These are phyloP conservation scores for Anguilla japonica DNA, from an alignment of 2,113 vertebrate species.

Conservation along the genomic window DNA sequence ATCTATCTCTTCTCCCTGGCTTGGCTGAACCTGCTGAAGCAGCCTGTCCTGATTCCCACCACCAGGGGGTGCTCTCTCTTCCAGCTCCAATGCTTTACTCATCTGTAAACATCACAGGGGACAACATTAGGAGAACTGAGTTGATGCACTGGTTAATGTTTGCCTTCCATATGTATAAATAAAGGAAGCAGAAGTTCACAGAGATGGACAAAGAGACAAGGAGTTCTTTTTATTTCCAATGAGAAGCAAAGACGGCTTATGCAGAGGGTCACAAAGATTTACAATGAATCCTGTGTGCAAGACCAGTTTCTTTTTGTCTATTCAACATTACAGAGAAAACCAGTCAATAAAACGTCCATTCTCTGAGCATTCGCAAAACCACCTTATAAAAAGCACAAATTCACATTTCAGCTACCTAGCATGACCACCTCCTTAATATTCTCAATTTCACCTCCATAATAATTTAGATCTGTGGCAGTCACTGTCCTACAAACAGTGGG, in stretches of 20 bases:
- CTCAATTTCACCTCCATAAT: background rate
- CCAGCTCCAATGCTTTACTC: slow-evolving; percentile 37
- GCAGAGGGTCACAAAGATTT: background rate
- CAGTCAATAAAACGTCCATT: background rate
- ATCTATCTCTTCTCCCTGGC: slow-evolving; percentile 34
- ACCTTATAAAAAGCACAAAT: background rate
- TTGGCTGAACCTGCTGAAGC: slow-evolving; percentile 2
- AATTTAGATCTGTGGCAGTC: background rate
- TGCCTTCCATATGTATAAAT: slow-evolving; percentile 25
- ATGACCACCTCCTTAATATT: background rate
- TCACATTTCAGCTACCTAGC: background rate
- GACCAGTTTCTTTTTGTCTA: background rate
- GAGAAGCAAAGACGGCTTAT: background rate
- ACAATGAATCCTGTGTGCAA: slow-evolving; percentile 30
- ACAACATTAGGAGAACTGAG: background rate
- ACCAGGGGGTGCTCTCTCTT: slow-evolving; percentile 57
- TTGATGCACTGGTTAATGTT: background rate
- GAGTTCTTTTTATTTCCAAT: slow-evolving; percentile 24
- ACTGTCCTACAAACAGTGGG: background rate
- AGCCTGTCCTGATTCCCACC: slow-evolving; percentile 43
- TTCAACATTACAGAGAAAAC: background rate
- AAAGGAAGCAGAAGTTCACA: background rate
- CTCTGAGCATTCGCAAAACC: background rate
- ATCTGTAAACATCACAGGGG: slow-evolving; percentile 16
- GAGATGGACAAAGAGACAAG: slow-evolving; percentile 8